Base-by-base conservation (phyloP, 2,888 invertebrate species). In the Clitarchus hookeri region DNA sequence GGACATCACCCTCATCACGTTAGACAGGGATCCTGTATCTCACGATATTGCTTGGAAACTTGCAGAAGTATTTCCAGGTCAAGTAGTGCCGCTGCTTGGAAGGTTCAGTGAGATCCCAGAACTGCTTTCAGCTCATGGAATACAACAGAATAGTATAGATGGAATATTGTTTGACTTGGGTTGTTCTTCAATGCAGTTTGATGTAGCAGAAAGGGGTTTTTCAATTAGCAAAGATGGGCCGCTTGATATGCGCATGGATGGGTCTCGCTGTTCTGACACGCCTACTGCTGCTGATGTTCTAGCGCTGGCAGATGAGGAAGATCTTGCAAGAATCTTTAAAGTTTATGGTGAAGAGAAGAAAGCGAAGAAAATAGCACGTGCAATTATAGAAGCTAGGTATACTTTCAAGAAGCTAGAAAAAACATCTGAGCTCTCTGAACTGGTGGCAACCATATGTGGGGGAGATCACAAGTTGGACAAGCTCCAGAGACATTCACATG, bases 161-260 rank as follows among this genome's bases (percentile, higher is more conserved):
- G 97, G 96, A 0, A 94, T 98, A 86, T 91, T 99, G 36, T 97
- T 98, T 92, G 98, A 99, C 92, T 96, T 97, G 91, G 99, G 99
- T 12, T 97, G 97, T 90, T 98, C 98, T 0, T 98, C 98, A 0
- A 98, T 98, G 97, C 99, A 99, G 91, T 95, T 98, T 90, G 97
- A 98, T 90, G 93, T 93, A 88, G 94, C 95, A 0, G 93, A 94
- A 26, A 93, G 99, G 89, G 99, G 99, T 0, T 99, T 99, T 92
- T 95, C 97, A 12, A 90, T 98, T 0, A 95, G 94, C 84, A 94
- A 95, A 91, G 94, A 98, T 92, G 98, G 98, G 0, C 97, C 96
- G 6, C 92, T 99, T 86, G 98, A 99, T 90, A 99, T 99, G 98
- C 93, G 98, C 90, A 99, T 99, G 99, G 97, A 98, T 92, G 95